Evolutionary conservation across 2,797 vertebrate species (phyloP).

Genomic region (Siniperca undulata): DNA sequence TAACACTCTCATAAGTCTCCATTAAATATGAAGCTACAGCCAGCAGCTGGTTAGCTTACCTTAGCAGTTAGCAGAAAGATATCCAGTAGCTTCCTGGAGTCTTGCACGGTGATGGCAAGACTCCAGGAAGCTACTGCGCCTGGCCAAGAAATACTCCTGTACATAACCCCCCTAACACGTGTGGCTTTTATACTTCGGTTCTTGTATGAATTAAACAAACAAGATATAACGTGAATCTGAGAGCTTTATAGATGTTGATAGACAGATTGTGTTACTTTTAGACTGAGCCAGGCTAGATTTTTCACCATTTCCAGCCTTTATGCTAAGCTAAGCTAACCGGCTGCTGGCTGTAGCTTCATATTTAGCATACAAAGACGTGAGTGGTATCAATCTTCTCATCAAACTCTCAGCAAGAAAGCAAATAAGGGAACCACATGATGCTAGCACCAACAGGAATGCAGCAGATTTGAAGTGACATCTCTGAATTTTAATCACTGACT

Average conservation of each 20-base stretch:
- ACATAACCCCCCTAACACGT: no score
- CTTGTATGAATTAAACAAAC: no score
- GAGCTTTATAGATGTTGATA: background rate
- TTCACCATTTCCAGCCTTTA: background rate
- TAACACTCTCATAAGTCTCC: background rate
- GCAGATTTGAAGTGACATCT: background rate
- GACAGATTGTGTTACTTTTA: no score
- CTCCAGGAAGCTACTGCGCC: background rate
- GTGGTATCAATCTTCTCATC: background rate
- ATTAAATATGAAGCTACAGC: background rate
- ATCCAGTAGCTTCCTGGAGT: background rate
- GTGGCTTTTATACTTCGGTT: no score
- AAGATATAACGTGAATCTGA: background rate
- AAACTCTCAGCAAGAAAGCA: background rate
- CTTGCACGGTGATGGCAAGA: background rate
- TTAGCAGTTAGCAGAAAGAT: background rate
- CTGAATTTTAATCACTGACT: background rate
- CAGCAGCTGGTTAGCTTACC: background rate
- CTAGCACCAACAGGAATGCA: background rate
- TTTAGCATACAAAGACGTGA: background rate
- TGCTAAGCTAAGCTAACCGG: background rate
- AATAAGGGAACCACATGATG: background rate
- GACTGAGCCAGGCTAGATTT: background rate
- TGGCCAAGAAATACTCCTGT: no score
- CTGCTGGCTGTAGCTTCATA: background rate